These are phyloP conservation scores for Squalus acanthias DNA, from an alignment of 2,797 vertebrate species.

Conservation along the genomic window DNA sequence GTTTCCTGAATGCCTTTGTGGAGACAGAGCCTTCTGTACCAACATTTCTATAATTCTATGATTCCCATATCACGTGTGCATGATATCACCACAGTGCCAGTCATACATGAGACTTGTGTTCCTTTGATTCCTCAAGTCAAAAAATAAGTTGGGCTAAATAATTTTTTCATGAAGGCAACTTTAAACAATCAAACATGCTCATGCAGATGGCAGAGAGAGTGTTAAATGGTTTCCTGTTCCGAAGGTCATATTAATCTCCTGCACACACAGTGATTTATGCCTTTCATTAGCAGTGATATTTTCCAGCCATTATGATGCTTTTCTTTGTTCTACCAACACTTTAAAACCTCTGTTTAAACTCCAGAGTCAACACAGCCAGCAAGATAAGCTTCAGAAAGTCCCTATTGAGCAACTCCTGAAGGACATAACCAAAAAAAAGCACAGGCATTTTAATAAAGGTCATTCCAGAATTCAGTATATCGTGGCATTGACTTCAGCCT, in stretches of 20 bases:
- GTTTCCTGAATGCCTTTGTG: background rate
- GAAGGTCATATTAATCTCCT: background rate
- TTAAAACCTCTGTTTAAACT: background rate
- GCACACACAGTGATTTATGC: background rate
- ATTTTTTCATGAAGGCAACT: background rate
- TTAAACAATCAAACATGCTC: background rate
- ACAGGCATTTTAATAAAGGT: background rate
- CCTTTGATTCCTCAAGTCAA: background rate
- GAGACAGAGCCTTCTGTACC: background rate
- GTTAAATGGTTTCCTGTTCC: background rate
- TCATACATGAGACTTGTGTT: background rate
- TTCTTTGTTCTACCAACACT: background rate
- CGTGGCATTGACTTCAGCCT: background rate
- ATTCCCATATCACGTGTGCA: background rate
- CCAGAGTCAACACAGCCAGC: background rate
- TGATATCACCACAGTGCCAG: background rate
- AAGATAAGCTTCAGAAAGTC: background rate
- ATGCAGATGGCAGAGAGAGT: background rate
- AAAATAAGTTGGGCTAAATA: background rate
- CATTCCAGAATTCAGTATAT: background rate
- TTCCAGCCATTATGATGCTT: background rate
- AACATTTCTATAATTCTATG: background rate
- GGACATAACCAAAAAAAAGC: background rate
- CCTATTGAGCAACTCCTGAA: background rate
- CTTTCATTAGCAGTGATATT: background rate